phyloP scores from a whole-genome alignment of 2,113 vertebrate genomes.

The Vanacampus margaritifer region DNA sequence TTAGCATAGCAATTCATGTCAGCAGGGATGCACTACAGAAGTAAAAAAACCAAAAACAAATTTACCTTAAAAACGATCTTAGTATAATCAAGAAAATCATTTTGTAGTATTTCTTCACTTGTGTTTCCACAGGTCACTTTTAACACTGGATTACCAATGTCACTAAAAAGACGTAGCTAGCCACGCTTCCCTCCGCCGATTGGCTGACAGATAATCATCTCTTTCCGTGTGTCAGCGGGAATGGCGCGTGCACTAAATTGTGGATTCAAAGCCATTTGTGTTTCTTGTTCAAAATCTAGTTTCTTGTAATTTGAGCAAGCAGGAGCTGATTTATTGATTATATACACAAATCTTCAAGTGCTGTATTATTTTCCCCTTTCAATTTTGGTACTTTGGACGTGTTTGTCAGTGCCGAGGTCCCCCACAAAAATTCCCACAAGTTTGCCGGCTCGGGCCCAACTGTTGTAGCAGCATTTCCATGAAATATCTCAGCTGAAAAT shows the following conservation, averaged over 20 bases:
- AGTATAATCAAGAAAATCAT: background rate
- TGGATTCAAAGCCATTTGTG: background rate
- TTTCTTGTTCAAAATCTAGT: background rate
- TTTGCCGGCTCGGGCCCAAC: slow-evolving; percentile 20
- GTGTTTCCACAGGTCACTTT: background rate
- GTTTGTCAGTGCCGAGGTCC: background rate
- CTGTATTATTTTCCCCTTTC: slow-evolving; percentile 6
- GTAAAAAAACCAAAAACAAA: background rate
- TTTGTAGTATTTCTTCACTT: background rate
- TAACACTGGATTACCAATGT: background rate
- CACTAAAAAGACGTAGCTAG: background rate
- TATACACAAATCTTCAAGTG: background rate
- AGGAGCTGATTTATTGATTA: slow-evolving; percentile 4
- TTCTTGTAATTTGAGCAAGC: background rate
- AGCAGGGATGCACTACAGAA: background rate
- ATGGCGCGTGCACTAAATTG: background rate
- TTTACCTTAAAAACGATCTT: background rate
- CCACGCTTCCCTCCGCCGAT: background rate
- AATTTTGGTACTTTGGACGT: slow-evolving; percentile 21
- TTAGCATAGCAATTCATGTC: background rate
- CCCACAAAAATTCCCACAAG: slow-evolving; percentile 31
- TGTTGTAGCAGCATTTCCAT: slow-evolving; percentile 43
- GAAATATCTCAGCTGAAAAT: slow-evolving; percentile 33
- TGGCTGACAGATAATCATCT: background rate
- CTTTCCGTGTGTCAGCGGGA: background rate